Percentiles rank a stretch among this genome's conserved stretches.
Conservation (phyloP, 2,888 invertebrate species). For the Dermolepida albohirtum region DNA sequence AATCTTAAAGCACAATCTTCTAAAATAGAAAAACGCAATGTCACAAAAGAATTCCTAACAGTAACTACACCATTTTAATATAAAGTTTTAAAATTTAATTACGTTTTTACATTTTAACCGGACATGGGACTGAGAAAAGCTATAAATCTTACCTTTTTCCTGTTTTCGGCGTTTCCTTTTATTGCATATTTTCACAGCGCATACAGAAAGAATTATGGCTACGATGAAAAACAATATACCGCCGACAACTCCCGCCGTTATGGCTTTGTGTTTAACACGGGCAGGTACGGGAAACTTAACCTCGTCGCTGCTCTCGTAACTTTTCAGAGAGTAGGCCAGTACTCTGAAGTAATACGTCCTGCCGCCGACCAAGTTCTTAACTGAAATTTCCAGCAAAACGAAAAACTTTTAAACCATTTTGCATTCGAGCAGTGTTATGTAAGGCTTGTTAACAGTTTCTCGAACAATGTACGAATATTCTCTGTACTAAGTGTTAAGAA, state of each 20-base stretch:
- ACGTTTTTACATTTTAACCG: too few relatives aligned
- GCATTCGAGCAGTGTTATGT: neutral
- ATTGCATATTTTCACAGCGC: constrained; percentile 98
- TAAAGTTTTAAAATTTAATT: too few relatives aligned
- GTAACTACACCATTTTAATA: too few relatives aligned
- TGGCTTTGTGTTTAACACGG: constrained; percentile 93
- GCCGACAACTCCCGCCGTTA: constrained; percentile 96
- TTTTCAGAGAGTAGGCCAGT: constrained; percentile 86
- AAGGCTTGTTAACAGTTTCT: neutral
- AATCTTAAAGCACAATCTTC: too few relatives aligned
- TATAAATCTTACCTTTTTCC: constrained; percentile 86
- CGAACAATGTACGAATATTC: too few relatives aligned
- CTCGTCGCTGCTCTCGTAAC: constrained; percentile 88
- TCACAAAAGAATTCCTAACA: too few relatives aligned
- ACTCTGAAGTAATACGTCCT: constrained; percentile 94
- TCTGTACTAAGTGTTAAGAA: neutral
- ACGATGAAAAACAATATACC: constrained; percentile 98
- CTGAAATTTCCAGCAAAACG: constrained; percentile 65
- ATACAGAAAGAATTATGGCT: constrained; percentile 95
- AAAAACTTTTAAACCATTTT: neutral
- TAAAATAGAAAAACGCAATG: too few relatives aligned
- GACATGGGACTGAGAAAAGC: neutral
- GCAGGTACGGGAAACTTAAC: constrained; percentile 91
- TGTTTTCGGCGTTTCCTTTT: constrained; percentile 96
- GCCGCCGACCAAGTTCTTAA: constrained; percentile 91